A percentile compares a stretch with the other conserved stretches of the same genome.
These are phyloP conservation scores for Xanthorhoe spadicearia DNA, from an alignment of 2,888 invertebrate genomes.

Conservation along the genomic window DNA sequence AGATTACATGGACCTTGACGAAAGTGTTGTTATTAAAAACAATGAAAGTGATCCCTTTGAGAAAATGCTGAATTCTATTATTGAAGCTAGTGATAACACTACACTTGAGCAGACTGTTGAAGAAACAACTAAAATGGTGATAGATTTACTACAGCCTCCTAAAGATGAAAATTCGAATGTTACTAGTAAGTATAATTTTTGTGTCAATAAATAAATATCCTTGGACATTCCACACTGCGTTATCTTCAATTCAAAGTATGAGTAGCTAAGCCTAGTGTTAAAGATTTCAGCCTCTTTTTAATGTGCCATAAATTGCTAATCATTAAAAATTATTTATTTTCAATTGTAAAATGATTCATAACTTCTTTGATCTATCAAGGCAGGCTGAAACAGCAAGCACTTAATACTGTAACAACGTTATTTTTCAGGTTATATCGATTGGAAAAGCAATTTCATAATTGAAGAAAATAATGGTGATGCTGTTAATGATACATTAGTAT, in stretches of 20 bases:
- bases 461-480: constrained; percentile 32
- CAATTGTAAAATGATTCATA: too few relatives aligned
- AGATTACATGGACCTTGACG: constrained; percentile 46
- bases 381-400: too few relatives aligned
- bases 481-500: constrained; percentile 38
- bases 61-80: constrained; percentile 34
- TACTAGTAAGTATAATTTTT: constrained; percentile 5
- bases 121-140: constrained; percentile 37
- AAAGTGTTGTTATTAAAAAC: constrained; percentile 35
- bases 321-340: too few relatives aligned
- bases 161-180: constrained; percentile 8
- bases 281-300: too few relatives aligned
- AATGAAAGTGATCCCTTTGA: constrained; percentile 33
- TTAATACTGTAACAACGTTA: background rate
- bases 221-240: too few relatives aligned
- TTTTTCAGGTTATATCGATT: constrained; percentile 20
- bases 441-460: constrained; percentile 29
- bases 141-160: constrained; percentile 47
- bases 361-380: too few relatives aligned
- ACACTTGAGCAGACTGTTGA: constrained; percentile 29
- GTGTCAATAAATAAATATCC: too few relatives aligned
- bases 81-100: constrained; percentile 30
- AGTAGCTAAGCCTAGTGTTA: too few relatives aligned
- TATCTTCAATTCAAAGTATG: too few relatives aligned
- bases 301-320: too few relatives aligned